Base-by-base conservation (phyloP, 2,113 vertebrate species). In the Laterallus jamaicensis region DNA sequence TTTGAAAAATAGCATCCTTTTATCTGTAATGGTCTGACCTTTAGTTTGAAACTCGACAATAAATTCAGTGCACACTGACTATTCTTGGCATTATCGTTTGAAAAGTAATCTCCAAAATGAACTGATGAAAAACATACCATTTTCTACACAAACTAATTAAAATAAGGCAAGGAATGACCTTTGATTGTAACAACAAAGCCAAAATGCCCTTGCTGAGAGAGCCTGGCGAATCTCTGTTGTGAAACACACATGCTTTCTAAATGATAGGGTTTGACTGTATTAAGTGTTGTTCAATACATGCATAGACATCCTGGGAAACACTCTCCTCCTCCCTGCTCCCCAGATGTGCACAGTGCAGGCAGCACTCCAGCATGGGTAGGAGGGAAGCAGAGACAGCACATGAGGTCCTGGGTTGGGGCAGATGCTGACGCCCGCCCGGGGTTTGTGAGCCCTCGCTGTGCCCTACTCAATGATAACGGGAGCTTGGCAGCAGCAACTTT, bases 111-210 rank as follows among this genome's bases (percentile, higher is more conserved):
- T 98, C 97, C 96, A 98, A 98, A 98, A 98, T 98, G 98, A 98
- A 98, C 98, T 98, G 98, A 98, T 98, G 98, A 98, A 98, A 98
- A 98, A 98, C 98, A 98, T 98, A 98, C 98, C 97, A 96, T 98
- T 98, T 98, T 98, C 98, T 97, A 97, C 97, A 97, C 97, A 97
- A 98, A 98, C 98, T 98, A 98, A 98, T 98, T 98, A 98, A 98
- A 98, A 98, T 97, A 98, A 98, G 96, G 97, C 97, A 97, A 97
- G 94, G 95, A 93, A 96, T 98, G 98, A 98, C 98, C 98, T 98
- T 97, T 98, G 97, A 97, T 97, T 97, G 97, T 93, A 97, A 97
- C 97, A 98, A 98, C 98, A 98, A 98, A 98, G 98, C 97, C 92
- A 86, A 80, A 95, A 96, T 91, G 97, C 97, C 98, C 98, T 98